A percentile compares a stretch with the other conserved stretches of the same genome.
Conservation (phyloP, 2,888 invertebrate genomes). For the Lucinisca nassula region DNA sequence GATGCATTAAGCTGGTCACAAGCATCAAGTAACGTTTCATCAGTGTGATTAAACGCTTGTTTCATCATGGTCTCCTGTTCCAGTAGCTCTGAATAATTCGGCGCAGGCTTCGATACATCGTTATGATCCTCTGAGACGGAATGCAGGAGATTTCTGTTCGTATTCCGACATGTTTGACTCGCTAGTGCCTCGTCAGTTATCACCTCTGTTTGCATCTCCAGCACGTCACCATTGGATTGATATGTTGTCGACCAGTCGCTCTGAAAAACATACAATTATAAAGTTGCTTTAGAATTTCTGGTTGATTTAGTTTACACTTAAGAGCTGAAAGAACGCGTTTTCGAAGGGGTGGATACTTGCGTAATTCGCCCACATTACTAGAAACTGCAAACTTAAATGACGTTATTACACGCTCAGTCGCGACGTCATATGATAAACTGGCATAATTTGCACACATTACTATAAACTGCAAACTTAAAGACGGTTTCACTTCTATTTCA, state of each 20-base stretch:
- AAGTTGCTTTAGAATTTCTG: no score
- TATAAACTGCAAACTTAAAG: no score
- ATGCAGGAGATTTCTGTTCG: not conserved
- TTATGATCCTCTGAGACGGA: not conserved
- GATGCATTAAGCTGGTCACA: not conserved
- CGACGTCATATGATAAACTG: no score
- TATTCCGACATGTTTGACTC: not conserved
- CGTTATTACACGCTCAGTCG: no score
- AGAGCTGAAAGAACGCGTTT: no score
- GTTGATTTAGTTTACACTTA: no score
- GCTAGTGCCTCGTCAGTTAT: not conserved
- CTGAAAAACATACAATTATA: no score
- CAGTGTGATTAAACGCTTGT: not conserved
- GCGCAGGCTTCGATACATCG: not conserved
- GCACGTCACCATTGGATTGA: not conserved
- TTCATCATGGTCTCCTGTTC: not conserved
- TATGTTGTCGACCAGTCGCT: not conserved
- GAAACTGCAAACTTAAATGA: no score
- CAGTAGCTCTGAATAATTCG: not conserved
- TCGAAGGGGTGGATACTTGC: no score
- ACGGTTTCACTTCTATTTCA: no score
- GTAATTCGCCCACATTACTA: no score
- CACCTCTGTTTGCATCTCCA: slow-evolving; percentile 1
- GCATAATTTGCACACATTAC: no score
- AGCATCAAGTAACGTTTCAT: not conserved